Evolutionary conservation across 2,888 invertebrate genomes (phyloP).

Genomic region (Adineta ricciae): DNA sequence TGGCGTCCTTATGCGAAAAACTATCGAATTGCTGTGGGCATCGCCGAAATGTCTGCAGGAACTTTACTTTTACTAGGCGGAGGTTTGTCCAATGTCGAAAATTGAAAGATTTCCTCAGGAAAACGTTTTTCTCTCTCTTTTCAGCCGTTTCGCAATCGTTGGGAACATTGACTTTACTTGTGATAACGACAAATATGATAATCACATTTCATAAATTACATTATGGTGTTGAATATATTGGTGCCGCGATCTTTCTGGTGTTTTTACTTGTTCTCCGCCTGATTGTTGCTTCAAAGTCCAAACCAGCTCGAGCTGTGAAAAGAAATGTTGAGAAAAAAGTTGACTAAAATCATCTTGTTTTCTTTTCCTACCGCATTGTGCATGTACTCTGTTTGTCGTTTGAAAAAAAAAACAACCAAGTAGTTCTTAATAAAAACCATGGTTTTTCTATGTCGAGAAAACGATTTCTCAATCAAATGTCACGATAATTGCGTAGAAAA

Average conservation of each 20-base stretch:
- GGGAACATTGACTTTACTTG: background rate
- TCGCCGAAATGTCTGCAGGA: slow-evolving; percentile 27
- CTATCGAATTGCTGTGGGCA: slow-evolving; percentile 24
- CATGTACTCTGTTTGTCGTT: too few relatives aligned
- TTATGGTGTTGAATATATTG: background rate
- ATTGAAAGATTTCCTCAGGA: too few relatives aligned
- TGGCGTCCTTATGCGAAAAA: slow-evolving; percentile 33
- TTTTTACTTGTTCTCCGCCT: background rate
- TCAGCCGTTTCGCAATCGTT: background rate
- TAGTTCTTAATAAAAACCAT: too few relatives aligned
- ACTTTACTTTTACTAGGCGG: slow-evolving; percentile 20
- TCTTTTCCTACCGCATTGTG: too few relatives aligned
- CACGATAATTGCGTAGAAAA: background rate
- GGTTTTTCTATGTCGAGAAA: too few relatives aligned
- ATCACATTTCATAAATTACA: background rate
- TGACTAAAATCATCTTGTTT: background rate
- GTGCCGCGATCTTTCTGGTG: background rate
- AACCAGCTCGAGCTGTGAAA: background rate
- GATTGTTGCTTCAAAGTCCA: background rate
- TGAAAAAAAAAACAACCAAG: too few relatives aligned
- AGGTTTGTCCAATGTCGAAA: too few relatives aligned
- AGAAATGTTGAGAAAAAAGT: background rate
- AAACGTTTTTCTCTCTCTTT: background rate
- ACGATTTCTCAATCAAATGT: background rate
- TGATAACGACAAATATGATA: background rate